These are phyloP conservation scores for Microplitis mediator DNA, from an alignment of 1,140 invertebrate species.

Conservation along the genomic window DNA sequence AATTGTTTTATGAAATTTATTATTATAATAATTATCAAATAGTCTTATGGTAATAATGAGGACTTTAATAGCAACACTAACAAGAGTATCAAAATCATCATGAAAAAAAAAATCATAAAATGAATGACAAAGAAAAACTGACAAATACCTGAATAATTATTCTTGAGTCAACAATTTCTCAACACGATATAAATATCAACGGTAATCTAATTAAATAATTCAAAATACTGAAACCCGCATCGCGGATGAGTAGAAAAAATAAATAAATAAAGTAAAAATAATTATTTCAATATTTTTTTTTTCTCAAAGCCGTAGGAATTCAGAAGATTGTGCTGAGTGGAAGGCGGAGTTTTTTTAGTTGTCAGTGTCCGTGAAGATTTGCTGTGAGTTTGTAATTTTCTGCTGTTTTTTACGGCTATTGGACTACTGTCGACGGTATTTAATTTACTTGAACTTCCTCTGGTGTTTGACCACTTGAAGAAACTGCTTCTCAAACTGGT, in stretches of 20 bases:
- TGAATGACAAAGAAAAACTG: conserved; percentile 6
- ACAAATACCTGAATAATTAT: conserved; percentile 8
- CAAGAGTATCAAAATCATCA: neutral
- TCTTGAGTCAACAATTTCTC: conserved; percentile 13
- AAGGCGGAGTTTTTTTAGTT: conserved; percentile 33
- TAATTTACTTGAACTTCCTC: conserved; percentile 4
- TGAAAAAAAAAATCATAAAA: conserved; percentile 3
- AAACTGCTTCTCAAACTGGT: conserved; percentile 25
- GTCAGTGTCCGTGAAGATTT: conserved; percentile 20
- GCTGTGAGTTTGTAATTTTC: conserved; percentile 19
- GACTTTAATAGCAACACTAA: neutral
- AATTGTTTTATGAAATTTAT: neutral
- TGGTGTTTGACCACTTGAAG: conserved; percentile 36
- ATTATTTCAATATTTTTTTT: conserved; percentile 38
- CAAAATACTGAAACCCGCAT: conserved; percentile 2
- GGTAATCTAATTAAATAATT: neutral
- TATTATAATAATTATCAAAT: too few relatives aligned
- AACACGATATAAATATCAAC: neutral
- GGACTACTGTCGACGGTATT: conserved; percentile 11
- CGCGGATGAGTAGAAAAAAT: neutral
- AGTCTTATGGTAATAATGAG: too few relatives aligned
- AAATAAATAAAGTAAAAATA: neutral
- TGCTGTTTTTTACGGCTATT: conserved; percentile 4
- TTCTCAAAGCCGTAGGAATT: conserved; percentile 51
- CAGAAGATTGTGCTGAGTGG: conserved; percentile 43